Base-by-base conservation (phyloP, 2,888 invertebrate species). In the Pollenia labialis region DNA sequence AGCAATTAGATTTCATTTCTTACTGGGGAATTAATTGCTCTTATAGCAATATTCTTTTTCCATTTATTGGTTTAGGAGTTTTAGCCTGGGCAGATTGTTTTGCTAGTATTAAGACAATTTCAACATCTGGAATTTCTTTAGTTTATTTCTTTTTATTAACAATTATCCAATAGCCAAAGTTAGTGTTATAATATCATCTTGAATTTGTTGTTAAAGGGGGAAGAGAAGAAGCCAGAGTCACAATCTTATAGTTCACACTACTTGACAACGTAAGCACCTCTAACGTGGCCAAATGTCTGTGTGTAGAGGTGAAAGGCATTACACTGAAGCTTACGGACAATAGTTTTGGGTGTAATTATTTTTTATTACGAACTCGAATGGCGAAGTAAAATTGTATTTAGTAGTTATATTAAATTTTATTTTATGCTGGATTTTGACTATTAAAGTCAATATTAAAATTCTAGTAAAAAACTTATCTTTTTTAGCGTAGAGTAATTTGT, bases 241-340 rank as follows among this genome's bases (percentile, higher is more conserved):
- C 74, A 76, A 81, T 87, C 83, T 66, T 84, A 81, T 52, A 89
- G 90, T 92, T 92, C 91, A 91, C 92, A 92, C 92, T 91, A 91
- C 91, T 93, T 92, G 93, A 92, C 91, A 91, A 90, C 90, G 90
- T 92, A 93, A 93, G 93, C 92, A 93, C 91, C 91, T 92, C 91
- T 79, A 77, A 32, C 48, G 18, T 11, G 3, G 48, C 14, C 66
- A 71, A 68, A 75, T 71, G 23, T 50, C 52, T 46, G 54, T 10
- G 44, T 4, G 10, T 66, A 42, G 58, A 62, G 69, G 75, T 54
- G 60, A 76, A 85, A 56, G 54, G 40, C 66, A 40, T 14, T 16
- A 14, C 12, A 56, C 9, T 48, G 23, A 54, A 40, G 32, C 48
- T 44, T 54, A 56, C 48, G 69, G 84, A 68, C 68, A 46, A 75